phyloP scores from a whole-genome alignment of 2,113 vertebrate genomes.

The Elgaria multicarinata region DNA sequence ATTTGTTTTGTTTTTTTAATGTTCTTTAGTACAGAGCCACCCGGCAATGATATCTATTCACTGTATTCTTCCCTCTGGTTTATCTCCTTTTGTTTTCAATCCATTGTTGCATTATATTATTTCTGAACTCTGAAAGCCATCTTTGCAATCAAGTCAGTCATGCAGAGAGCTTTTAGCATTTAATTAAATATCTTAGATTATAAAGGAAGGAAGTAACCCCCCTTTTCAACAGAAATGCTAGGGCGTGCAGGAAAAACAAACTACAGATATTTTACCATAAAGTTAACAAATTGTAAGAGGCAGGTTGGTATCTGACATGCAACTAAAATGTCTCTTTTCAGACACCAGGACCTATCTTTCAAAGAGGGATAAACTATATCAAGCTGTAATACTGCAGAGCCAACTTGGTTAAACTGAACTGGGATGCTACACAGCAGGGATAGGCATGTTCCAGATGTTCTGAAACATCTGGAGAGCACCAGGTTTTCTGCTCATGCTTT shows the following conservation, averaged over 20 bases:
- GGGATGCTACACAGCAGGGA: not conserved
- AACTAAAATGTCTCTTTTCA: not conserved
- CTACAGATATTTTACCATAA: slow-evolving; percentile 13
- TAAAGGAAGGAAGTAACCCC: slow-evolving; percentile 16
- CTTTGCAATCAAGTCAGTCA: slow-evolving; percentile 48
- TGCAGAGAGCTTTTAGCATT: slow-evolving; percentile 38
- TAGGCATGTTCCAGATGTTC: too few species aligned
- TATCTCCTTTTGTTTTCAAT: slow-evolving; percentile 32
- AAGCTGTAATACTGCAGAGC: not conserved
- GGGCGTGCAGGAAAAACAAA: slow-evolving; percentile 38
- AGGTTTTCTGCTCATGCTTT: too few species aligned
- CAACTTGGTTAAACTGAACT: not conserved
- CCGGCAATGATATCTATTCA: slow-evolving; percentile 10
- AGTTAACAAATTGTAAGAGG: slow-evolving; percentile 19
- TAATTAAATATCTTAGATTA: slow-evolving; percentile 58
- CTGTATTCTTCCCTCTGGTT: not conserved
- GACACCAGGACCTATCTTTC: slow-evolving; percentile 42
- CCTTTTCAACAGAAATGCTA: slow-evolving; percentile 46
- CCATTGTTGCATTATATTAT: slow-evolving; percentile 12
- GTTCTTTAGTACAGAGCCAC: not conserved
- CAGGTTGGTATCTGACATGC: not conserved
- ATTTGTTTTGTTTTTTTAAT: not conserved
- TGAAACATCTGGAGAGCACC: too few species aligned
- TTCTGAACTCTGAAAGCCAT: slow-evolving; percentile 50
- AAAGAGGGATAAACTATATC: not conserved